These are phyloP conservation scores for Diachasma alloeum DNA, from an alignment of 1,140 invertebrate genomes.

Conservation along the genomic window DNA sequence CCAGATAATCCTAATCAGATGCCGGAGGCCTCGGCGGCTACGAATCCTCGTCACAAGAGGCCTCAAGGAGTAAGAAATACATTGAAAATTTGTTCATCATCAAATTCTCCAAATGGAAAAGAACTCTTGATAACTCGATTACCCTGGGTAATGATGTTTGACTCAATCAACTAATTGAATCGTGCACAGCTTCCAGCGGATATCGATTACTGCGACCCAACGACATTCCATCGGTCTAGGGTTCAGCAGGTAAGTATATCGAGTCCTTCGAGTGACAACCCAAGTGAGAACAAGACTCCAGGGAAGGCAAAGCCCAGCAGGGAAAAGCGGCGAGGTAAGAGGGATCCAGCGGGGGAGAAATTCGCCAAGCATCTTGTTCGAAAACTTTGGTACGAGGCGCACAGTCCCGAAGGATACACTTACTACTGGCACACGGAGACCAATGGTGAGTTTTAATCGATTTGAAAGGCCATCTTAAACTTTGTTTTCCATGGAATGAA, in stretches of 20 bases:
- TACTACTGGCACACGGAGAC: conserved; percentile 86
- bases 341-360: conserved; percentile 53
- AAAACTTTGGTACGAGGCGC: conserved; percentile 76
- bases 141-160: background rate
- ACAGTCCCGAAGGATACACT: conserved; percentile 73
- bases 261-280: conserved; percentile 40
- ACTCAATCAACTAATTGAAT: conserved; percentile 8
- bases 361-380: conserved; percentile 31
- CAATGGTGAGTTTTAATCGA: conserved; percentile 69
- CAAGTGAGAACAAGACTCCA: conserved; percentile 54
- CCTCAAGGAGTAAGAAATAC: conserved; percentile 5
- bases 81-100: too few relatives aligned
- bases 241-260: conserved; percentile 24
- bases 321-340: conserved; percentile 59
- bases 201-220: conserved; percentile 53
- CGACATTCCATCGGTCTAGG: conserved; percentile 22
- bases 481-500: too few relatives aligned
- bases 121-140: background rate
- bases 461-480: background rate
- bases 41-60: conserved; percentile 38
- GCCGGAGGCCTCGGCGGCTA: conserved; percentile 36
- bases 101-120: too few relatives aligned
- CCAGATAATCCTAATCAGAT: conserved; percentile 36
- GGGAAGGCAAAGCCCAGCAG: conserved; percentile 50
- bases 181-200: conserved; percentile 38